A percentile compares a stretch with the other conserved stretches of the same genome.
phyloP scores from a whole-genome alignment of 1,140 invertebrate genomes.

The Musca vetustissima region DNA sequence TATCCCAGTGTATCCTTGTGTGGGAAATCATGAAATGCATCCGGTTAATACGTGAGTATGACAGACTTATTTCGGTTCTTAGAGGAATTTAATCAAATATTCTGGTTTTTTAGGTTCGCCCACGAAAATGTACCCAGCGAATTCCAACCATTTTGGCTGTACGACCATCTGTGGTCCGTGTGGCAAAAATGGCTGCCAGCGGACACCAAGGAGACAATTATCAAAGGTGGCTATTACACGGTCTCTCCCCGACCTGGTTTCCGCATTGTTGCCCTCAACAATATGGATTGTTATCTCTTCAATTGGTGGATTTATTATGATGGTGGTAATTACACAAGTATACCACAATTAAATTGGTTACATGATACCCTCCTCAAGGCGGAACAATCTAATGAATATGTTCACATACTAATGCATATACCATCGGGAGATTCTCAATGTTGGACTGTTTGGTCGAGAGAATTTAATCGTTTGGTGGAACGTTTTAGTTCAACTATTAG shows the following conservation, averaged over 20 bases:
- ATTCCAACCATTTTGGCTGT: constrained; percentile 69
- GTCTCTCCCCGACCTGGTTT: constrained; percentile 64
- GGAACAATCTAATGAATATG: constrained; percentile 70
- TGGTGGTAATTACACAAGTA: constrained; percentile 34
- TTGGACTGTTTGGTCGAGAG: constrained; percentile 66
- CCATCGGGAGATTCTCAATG: constrained; percentile 72
- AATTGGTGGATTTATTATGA: constrained; percentile 66
- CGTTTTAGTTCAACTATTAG: constrained; percentile 69
- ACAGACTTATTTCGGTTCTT: background rate
- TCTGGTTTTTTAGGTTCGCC: constrained; percentile 42
- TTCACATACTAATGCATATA: constrained; percentile 83
- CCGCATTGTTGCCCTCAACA: constrained; percentile 73
- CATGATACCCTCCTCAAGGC: constrained; percentile 68
- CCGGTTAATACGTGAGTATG: constrained; percentile 77
- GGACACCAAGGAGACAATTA: constrained; percentile 63
- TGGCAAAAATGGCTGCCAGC: constrained; percentile 69
- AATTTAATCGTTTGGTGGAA: constrained; percentile 64
- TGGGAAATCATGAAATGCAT: constrained; percentile 90
- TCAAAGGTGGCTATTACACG: constrained; percentile 72
- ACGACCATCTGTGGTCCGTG: constrained; percentile 64
- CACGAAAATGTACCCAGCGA: constrained; percentile 37
- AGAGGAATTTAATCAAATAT: background rate
- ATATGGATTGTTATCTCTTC: constrained; percentile 70
- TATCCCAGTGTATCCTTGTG: constrained; percentile 67
- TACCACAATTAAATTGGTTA: constrained; percentile 74